Percentiles rank a stretch among this genome's conserved stretches.
These are phyloP conservation scores for Syncerus caffer DNA, from an alignment of 2,797 vertebrate species.

Conservation along the genomic window DNA sequence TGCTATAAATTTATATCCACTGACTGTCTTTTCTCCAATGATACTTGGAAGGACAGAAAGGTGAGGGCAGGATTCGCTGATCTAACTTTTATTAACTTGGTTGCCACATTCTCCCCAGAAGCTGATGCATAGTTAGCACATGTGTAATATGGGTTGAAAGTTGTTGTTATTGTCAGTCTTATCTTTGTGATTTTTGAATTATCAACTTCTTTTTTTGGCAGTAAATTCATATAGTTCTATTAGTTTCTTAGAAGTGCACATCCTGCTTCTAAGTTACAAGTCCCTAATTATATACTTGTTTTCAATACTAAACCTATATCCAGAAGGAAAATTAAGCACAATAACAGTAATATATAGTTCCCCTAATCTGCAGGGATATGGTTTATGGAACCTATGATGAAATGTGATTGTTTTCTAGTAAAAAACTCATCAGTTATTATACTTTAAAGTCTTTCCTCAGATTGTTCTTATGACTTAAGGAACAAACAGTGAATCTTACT, in stretches of 20 bases:
- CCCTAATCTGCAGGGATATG: conserved; percentile 25
- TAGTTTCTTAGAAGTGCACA: background rate
- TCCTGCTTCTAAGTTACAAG: background rate
- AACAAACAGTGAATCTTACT: conserved; percentile 43
- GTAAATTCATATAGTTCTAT: background rate
- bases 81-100: background rate
- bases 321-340: background rate
- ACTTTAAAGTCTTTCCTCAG: conserved; percentile 61
- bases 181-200: background rate
- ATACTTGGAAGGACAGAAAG: background rate
- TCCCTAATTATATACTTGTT: background rate
- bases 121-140: background rate
- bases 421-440: conserved; percentile 36
- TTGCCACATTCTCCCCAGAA: background rate
- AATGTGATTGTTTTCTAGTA: conserved; percentile 65
- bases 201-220: background rate
- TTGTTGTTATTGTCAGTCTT: background rate
- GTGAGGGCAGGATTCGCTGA: background rate
- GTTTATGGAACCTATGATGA: conserved; percentile 38
- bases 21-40: background rate
- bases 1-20: background rate
- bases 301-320: background rate
- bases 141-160: background rate
- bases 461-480: conserved; percentile 63
- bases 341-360: conserved; percentile 2